Percentiles rank a stretch among this genome's conserved stretches.
phyloP scores from a whole-genome alignment of 2,113 vertebrate species.

The Elephas maximus region DNA sequence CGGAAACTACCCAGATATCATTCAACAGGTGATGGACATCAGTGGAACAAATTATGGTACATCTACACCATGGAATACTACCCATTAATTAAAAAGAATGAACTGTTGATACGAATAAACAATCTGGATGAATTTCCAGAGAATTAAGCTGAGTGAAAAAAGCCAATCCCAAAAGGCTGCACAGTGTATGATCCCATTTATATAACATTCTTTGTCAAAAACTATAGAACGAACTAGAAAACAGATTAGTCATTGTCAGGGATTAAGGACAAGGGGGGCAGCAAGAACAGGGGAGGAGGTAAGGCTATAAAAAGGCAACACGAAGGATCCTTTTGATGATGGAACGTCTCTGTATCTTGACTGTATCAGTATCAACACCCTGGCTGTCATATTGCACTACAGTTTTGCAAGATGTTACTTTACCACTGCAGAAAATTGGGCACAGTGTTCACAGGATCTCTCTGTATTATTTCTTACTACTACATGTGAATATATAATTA shows the following conservation, averaged over 20 bases:
- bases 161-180: neutral
- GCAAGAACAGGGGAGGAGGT: neutral
- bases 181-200: neutral
- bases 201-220: neutral
- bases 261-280: neutral
- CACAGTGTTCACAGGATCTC: neutral
- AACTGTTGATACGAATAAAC: neutral
- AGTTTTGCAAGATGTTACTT: neutral
- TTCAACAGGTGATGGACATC: too few relatives aligned
- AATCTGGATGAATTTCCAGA: neutral
- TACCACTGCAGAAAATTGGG: neutral
- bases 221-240: neutral
- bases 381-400: neutral
- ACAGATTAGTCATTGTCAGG: neutral
- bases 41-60: neutral
- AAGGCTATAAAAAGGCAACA: neutral
- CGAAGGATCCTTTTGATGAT: neutral
- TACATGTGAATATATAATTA: constrained; percentile 38
- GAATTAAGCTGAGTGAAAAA: neutral
- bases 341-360: neutral
- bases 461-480: neutral
- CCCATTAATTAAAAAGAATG: neutral
- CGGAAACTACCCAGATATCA: neutral
- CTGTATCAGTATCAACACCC: neutral
- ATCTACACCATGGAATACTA: neutral